phyloP scores from a whole-genome alignment of 1,140 invertebrate species.

The Neotoxoptera formosana region DNA sequence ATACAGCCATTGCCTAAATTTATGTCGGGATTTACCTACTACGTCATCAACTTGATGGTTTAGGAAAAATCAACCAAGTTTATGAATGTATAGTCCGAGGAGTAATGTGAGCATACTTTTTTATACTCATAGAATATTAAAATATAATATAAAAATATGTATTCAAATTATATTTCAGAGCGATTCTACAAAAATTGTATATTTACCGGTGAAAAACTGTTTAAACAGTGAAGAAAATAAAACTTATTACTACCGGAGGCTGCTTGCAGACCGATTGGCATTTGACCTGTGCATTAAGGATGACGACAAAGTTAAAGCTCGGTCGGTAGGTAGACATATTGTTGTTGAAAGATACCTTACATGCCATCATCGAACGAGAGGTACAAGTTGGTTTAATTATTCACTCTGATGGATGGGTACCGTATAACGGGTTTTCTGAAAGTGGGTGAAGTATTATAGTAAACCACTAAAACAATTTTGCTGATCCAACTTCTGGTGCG shows the following conservation, averaged over 20 bases:
- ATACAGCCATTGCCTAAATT: neutral
- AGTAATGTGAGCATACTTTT: neutral
- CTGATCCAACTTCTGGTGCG: neutral
- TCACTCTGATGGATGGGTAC: neutral
- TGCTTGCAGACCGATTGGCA: neutral
- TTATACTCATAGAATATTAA: neutral
- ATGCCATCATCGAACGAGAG: neutral
- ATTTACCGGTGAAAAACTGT: neutral
- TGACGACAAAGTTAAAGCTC: neutral
- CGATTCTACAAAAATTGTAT: neutral
- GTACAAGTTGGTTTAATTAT: neutral
- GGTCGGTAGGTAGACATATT: neutral
- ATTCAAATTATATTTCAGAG: neutral
- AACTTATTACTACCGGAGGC: neutral
- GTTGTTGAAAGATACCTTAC: neutral
- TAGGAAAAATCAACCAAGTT: neutral
- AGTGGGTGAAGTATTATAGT: neutral
- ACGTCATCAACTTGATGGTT: neutral
- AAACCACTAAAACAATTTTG: slow-evolving; percentile 5
- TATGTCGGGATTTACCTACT: neutral
- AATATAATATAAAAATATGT: neutral
- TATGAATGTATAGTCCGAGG: no score
- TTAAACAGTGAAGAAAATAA: neutral
- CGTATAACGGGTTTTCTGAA: neutral
- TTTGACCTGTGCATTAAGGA: neutral